Base-by-base conservation (phyloP, 2,113 vertebrate species). In the Serilophus lunatus region DNA sequence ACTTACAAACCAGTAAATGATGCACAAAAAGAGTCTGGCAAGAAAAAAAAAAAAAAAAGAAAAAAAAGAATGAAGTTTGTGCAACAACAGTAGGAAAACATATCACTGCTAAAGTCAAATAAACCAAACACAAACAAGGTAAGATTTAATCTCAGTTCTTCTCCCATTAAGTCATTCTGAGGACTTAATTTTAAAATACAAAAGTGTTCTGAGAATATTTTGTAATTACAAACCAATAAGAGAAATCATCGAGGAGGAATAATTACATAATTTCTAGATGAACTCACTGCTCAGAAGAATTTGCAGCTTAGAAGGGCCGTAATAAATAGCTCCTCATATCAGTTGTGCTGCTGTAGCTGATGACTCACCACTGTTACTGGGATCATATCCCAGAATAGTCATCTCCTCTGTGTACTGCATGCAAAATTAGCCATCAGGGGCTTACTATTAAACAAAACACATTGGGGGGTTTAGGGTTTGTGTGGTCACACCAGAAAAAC, bases 181-280 rank as follows among this genome's bases (percentile, higher is more conserved):
- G 93, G 96, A 96, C 74, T 96, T 97, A 82, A 97, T 97, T 93
- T 94, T 66, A 83, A 96, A 94, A 95, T 57, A 84, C 85, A 65
- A 82, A 96, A 96, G 93, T 31, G 92, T 51, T 96, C 89, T 24
- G 91, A 72, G 93, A 93, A 86, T 93, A 92, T 96, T 97, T 97
- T 91, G 87, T 93, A 98, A 98, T 98, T 98, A 97, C 88, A 97
- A 98, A 96, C 92, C 97, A 97, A 94, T 96, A 94, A 97, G 96
- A 97, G 94, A 96, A 97, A 81, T 18, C 96, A 98, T 97, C 97
- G 97, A 97, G 96, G 97, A 98, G 97, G 97, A 98, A 98, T 97
- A 98, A 98, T 98, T 97, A 96, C 90, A 96, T 98, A 97, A 98
- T 97, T 97, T 96, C 92, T 88, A 57, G 95, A 74, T 72, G 95